Base-by-base conservation (phyloP, 2,888 invertebrate genomes). In the Elaeidobius kamerunicus region DNA sequence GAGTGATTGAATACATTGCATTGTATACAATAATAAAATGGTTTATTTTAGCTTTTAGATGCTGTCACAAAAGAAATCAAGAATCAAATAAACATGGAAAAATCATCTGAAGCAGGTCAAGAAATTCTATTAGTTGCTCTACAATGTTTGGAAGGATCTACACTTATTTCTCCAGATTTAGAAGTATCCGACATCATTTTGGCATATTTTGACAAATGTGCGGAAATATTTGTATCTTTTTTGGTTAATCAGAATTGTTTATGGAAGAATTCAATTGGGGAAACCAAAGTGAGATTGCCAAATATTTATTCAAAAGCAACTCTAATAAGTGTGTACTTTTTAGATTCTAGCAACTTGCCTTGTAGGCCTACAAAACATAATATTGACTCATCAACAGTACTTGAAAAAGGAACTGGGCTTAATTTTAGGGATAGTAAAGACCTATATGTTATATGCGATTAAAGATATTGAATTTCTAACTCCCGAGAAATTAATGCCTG, bases 361-460 rank as follows among this genome's bases (percentile, higher is more conserved):
- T 16, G 59, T 62, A 20, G 73, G 73, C 2, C 49, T 74, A 4
- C 67, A 72, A 59, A 70, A 70, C 59, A 66, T 77, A 9, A 58
- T 70, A 4, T 39, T 56, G 0, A 62, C 68, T 30, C 63, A 69
- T 59, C 53, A 63, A 3, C 64, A 67, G 2, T 74, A 69, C 58
- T 63, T 70, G 1, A 61, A 65, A 15, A 60, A 65, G 19, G 64
- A 74, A 43, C 57, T 75, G 5, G 78, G 80, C 19, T 76, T 79
- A 58, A 67, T 82, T 7, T 73, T 86, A 53, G 84, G 85, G 1
- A 72, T 83, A 32, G 75, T 79, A 42, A 75, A 76, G 51, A 70
- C 77, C 49, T 83, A 76, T 60, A 76, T 83, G 67, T 68, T 82
- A 3, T 81, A 75, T 59, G 73, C 72, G 11, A 60, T 77, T 11